Evolutionary conservation across 2,888 invertebrate genomes (phyloP), one percentile per base, ranked within the genome.

Genomic region (Drosophila nr. medialis): DNA sequence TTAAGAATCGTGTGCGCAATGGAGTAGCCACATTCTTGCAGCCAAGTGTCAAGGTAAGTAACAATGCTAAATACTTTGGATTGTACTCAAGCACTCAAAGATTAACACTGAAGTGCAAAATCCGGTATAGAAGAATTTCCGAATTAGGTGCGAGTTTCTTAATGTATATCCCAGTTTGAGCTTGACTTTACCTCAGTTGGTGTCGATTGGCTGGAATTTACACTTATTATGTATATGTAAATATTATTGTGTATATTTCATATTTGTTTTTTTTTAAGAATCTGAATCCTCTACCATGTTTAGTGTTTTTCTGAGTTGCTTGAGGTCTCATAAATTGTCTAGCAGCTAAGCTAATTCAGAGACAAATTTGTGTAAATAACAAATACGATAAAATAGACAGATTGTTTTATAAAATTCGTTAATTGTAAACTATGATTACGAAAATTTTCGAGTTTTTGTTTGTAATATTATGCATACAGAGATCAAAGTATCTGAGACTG

Each of bases 21-120:
- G 98, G 98, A 75, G 98, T 99, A 89, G 98, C 97, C 55, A 98
- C 98, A n/a, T 98, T 98, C 93, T 94, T 98, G 72, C 97, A 97
- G 85, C 95, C 96, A 60, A 95, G 95, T 70, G 92, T 93, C 75
- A 98, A 97, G 96, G 98, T 98, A 94, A 94, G 95, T 93, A 27
- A 24, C 24, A 53, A 21, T 21, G 18, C 18, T 18, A 18, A 48
- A 27, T 48, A 27, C 48, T n/a, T 48, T 13, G 13, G 21, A 45
- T 45, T 45, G 7, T n/a, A n/a, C n/a, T 15, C 15, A 11, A 27
- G 27, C 10, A 4, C 18, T 2, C 27, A 18, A 48, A 27, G 8
- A 48, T 21, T 15, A 30, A 4, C 1, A 7, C 10, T n/a, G 6
- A 48, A 48, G 48, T 21, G 11, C 42, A 42, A 27, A 48, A 24